Base-by-base conservation (phyloP, 1,140 invertebrate genomes). In the Rhopalosiphum padi region DNA sequence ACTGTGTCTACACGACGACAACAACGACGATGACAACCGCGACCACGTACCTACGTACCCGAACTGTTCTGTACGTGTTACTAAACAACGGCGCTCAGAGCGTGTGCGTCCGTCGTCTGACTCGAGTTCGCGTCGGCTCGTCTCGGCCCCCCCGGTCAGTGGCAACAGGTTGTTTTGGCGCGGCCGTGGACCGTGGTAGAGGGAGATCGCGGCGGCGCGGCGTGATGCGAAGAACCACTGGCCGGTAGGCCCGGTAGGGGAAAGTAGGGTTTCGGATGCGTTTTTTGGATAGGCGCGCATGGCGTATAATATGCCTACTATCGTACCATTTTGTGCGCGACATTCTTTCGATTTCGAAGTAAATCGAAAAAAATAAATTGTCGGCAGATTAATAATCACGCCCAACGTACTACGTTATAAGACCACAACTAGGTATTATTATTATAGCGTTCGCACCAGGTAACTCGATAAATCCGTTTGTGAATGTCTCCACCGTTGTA, bases 91-190 rank as follows among this genome's bases (percentile, higher is more conserved):
- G 87, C 48, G 87, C n/a, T 35, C 87, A n/a, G 87, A 37, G 3
- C 87, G 83, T 86, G 83, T 30, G 41, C 41, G 25, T 30, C 18
- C 77, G 83, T 35, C 25, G n/a, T n/a, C 87, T 18, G 48, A 21
- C 51, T n/a, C n/a, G n/a, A n/a, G 48, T 37, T 21, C 51, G n/a
- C 30, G 15, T 90, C 53, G 89, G 89, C 89, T 90, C 35, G 89
- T 90, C 89, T 90, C 89, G 89, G 25, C 87, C 15, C 89, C 89
- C 6, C 23, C 51, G 37, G 25, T 90, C 89, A 25, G 8, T 5
- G 9, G 89, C 55, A 90, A 90, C 89, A 30, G 55, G 89, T 90
- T 90, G 60, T 68, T 90, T 90, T 37, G 51, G 35, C 55, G 60
- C 30, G 60, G 60, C 3, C 30, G 30, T 68, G 60, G 60, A 68